Conservation (phyloP, 23 tunicate genomes). For the Clavelina lepadiformis region DNA sequence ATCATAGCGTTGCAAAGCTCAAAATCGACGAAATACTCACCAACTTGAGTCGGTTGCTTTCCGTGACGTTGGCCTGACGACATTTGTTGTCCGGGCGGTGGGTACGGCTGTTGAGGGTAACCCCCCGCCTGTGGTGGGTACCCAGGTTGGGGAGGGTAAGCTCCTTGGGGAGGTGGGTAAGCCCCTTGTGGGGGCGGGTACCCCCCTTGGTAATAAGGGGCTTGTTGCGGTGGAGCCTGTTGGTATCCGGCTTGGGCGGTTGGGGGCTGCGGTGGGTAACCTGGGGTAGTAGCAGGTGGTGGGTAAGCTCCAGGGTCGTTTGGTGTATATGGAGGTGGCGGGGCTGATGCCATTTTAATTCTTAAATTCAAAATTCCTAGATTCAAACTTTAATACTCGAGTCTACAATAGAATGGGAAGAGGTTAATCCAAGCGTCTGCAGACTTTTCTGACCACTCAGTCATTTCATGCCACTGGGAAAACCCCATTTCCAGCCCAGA, state of each 20-base stretch:
- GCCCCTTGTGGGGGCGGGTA: too few species aligned
- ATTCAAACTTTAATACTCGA: too few species aligned
- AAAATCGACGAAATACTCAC: too few species aligned
- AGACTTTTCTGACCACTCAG: too few species aligned
- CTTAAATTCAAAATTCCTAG: too few species aligned
- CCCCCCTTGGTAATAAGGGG: constrained; percentile 20
- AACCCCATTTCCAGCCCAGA: too few species aligned
- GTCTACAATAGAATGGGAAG: too few species aligned
- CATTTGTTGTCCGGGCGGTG: not conserved
- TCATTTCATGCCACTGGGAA: too few species aligned
- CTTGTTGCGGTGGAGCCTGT: constrained; percentile 7
- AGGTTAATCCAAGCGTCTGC: too few species aligned
- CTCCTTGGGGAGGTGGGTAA: too few species aligned
- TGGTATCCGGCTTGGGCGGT: not conserved
- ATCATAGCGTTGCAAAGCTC: too few species aligned
- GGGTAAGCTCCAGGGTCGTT: not conserved
- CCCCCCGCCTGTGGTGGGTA: constrained; percentile 38
- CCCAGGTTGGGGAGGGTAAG: constrained; percentile 21
- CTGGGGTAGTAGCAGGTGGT: not conserved
- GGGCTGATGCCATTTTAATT: not conserved
- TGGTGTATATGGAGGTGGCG: constrained; percentile 2
- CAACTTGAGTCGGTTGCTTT: not conserved
- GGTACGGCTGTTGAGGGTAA: constrained; percentile 41
- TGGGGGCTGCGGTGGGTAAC: constrained; percentile 15
- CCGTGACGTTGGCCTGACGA: not conserved